Conservation (phyloP, 2,113 vertebrate species). For the Anarrhichthys ocellatus region DNA sequence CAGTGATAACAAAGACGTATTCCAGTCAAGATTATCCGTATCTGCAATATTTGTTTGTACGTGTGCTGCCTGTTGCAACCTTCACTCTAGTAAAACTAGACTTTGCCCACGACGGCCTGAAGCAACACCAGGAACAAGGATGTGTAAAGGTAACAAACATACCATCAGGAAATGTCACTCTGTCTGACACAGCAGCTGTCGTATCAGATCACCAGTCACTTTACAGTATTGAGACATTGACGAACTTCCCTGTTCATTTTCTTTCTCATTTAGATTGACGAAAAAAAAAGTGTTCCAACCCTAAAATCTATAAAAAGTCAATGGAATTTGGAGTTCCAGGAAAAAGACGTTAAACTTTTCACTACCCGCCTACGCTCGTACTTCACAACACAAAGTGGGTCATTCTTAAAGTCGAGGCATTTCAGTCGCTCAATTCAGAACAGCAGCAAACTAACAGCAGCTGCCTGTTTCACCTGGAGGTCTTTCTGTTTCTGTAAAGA, state of each 20-base stretch:
- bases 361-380: background rate
- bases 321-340: background rate
- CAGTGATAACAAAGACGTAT: background rate
- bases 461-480: background rate
- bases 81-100: constrained; percentile 17
- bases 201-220: background rate
- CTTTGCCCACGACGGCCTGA: constrained; percentile 1
- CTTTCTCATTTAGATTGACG: background rate
- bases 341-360: background rate
- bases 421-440: background rate
- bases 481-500: background rate
- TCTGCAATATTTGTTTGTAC: background rate
- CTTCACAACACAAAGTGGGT: too few relatives aligned
- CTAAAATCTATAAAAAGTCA: background rate
- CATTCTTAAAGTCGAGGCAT: background rate
- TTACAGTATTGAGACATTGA: background rate
- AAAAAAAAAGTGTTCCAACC: background rate
- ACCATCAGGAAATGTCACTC: background rate
- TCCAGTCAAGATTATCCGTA: background rate
- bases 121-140: constrained; percentile 52
- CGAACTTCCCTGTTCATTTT: background rate
- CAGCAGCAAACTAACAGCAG: background rate
- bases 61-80: background rate
- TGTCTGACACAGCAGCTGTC: accelerated
- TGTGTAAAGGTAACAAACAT: constrained; percentile 35